Percentiles rank a stretch among this genome's conserved stretches.
These are phyloP conservation scores for Psittacus erithacus DNA, from an alignment of 2,113 vertebrate genomes.

Conservation along the genomic window DNA sequence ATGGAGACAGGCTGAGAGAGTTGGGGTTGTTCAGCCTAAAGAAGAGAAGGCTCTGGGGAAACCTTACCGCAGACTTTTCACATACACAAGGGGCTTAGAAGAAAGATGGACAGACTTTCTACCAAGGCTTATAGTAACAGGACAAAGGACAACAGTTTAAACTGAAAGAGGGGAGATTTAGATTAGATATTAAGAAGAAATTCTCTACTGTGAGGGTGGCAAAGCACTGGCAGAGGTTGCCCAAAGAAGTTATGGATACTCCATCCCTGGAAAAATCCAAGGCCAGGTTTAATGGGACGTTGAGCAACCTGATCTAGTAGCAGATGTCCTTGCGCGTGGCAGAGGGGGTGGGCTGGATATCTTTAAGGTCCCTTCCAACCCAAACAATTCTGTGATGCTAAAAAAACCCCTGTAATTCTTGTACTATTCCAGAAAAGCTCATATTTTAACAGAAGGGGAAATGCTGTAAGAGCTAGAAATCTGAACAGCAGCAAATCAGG, in stretches of 20 bases:
- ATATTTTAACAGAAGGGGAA: neutral
- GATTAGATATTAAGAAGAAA: neutral
- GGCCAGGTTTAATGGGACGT: neutral
- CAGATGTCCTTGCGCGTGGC: neutral
- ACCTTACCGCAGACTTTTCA: fast-evolving
- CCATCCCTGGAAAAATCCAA: neutral
- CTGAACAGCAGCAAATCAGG: neutral
- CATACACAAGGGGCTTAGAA: neutral
- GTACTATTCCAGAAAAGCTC: neutral
- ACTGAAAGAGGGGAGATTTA: neutral
- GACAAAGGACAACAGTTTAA: neutral
- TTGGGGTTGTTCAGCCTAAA: neutral
- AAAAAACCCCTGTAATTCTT: neutral
- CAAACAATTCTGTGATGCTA: neutral
- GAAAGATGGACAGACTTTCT: neutral
- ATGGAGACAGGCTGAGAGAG: neutral
- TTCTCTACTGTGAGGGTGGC: neutral
- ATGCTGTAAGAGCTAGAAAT: neutral
- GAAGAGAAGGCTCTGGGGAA: neutral
- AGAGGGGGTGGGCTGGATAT: neutral
- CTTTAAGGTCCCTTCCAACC: neutral
- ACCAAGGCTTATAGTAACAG: neutral
- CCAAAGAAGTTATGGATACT: neutral
- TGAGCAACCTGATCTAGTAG: neutral
- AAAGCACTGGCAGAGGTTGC: neutral